Percentiles rank a stretch among this genome's conserved stretches.
Conservation (phyloP, 2,888 invertebrate species). For the Eupithecia insigniata region DNA sequence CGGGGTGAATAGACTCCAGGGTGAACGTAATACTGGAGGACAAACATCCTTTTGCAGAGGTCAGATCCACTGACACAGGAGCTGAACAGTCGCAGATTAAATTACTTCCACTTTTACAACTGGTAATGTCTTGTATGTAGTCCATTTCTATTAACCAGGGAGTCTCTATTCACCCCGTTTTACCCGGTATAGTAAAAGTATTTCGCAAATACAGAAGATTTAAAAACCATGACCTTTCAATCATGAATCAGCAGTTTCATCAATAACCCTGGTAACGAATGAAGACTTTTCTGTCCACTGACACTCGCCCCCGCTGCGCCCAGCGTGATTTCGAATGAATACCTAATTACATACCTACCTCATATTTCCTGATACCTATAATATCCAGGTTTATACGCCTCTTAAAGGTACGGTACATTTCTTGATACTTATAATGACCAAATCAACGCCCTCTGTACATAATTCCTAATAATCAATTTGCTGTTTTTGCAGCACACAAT, state of each 20-base stretch:
- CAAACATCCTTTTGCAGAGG: too few species aligned
- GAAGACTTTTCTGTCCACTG: not conserved
- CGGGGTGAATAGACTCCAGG: too few species aligned
- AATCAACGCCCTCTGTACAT: conserved; percentile 11
- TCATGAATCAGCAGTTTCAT: conserved; percentile 7
- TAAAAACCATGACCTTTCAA: conserved; percentile 13
- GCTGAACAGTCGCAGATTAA: too few species aligned
- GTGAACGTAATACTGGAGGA: too few species aligned
- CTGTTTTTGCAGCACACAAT: conserved; percentile 28
- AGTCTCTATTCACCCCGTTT: too few species aligned
- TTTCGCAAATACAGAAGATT: not conserved
- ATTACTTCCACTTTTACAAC: too few species aligned
- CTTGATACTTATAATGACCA: conserved; percentile 6
- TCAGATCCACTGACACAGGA: too few species aligned
- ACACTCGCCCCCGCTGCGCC: conserved; percentile 19
- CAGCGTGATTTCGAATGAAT: conserved; percentile 24
- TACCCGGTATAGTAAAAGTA: not conserved
- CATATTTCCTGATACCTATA: conserved; percentile 10
- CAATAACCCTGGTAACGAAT: conserved; percentile 8
- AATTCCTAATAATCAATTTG: conserved; percentile 27
- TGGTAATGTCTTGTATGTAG: too few species aligned
- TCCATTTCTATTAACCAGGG: too few species aligned
- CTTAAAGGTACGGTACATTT: not conserved
- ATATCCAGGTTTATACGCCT: not conserved
- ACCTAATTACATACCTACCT: conserved; percentile 10